These are phyloP conservation scores for Apamea anceps DNA, from an alignment of 2,888 invertebrate species.

Conservation along the genomic window DNA sequence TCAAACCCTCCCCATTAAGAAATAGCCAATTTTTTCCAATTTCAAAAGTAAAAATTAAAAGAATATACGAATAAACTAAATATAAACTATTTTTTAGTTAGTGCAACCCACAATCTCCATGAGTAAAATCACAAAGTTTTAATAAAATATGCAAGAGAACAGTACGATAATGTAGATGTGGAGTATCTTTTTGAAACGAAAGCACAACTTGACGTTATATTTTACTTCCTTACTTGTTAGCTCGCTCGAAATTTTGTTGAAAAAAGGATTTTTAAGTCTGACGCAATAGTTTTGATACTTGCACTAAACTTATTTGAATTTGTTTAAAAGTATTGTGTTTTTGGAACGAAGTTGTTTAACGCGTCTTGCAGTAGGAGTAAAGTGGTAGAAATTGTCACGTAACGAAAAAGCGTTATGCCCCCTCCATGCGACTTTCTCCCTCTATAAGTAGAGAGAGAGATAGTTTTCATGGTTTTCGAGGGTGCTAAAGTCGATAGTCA, in stretches of 20 bases:
- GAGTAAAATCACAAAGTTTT: neutral
- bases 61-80: neutral
- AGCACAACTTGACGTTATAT: neutral
- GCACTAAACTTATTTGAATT: neutral
- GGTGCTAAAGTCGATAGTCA: no score
- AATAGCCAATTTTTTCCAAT: neutral
- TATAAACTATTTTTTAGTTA: neutral
- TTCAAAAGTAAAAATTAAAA: neutral
- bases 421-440: no score
- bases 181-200: slow-evolving; percentile 5
- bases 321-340: neutral
- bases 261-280: neutral
- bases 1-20: neutral
- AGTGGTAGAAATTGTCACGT: no score
- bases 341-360: neutral
- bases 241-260: neutral
- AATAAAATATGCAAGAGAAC: neutral
- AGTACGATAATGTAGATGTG: neutral
- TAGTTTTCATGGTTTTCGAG: no score
- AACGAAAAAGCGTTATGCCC: no score
- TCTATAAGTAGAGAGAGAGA: no score
- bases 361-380: no score
- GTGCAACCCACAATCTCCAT: neutral
- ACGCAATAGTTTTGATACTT: slow-evolving; percentile 28
- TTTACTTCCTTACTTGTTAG: neutral